Conservation (phyloP, 2,888 invertebrate genomes). For the Ptilodon capucinus region DNA sequence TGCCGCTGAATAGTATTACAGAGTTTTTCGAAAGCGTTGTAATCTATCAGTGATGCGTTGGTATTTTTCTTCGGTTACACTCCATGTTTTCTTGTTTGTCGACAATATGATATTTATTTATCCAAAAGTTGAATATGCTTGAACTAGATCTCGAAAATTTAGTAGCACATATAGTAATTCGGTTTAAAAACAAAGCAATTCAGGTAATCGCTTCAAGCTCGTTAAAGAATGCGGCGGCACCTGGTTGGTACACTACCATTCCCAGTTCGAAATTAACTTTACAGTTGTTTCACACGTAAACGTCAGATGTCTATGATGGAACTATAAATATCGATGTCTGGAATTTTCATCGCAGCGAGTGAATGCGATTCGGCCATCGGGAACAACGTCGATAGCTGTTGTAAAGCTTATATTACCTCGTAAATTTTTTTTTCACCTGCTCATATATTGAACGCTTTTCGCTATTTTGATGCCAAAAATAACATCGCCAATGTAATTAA, state of each 20-base stretch:
- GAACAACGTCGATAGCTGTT: conserved; percentile 46
- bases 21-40: no score
- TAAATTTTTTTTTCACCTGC: conserved; percentile 50
- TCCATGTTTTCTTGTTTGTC: no score
- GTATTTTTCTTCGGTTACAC: no score
- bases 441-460: conserved; percentile 40
- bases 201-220: conserved; percentile 38
- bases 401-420: conserved; percentile 44
- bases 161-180: no score
- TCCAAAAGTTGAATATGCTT: no score
- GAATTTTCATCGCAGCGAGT: conserved; percentile 52
- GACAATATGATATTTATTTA: no score
- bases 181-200: no score
- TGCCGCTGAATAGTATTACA: no score
- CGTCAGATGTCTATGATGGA: conserved; percentile 42
- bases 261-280: conserved; percentile 36
- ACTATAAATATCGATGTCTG: conserved; percentile 56
- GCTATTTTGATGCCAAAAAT: conserved; percentile 30
- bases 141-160: no score
- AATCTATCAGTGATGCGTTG: no score
- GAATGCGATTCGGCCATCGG: conserved; percentile 51
- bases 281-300: conserved; percentile 49
- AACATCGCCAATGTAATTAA: conserved; percentile 53
- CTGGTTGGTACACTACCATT: conserved; percentile 38
- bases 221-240: conserved; percentile 40